Evolutionary conservation across 2,797 vertebrate species (phyloP), one percentile per base, ranked within the genome.

Genomic region (Silurus aristotelis): DNA sequence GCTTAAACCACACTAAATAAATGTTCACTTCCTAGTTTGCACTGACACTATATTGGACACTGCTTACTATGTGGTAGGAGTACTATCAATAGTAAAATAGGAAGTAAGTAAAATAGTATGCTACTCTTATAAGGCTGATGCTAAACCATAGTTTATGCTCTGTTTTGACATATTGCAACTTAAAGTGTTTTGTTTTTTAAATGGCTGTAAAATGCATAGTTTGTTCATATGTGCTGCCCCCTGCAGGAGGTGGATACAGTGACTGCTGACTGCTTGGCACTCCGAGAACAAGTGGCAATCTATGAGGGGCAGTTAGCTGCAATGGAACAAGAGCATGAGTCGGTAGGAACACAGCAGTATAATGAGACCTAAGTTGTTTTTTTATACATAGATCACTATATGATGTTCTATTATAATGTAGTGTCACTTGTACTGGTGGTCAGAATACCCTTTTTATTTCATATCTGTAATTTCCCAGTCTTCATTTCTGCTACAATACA

Each of bases 211-310:
- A 67, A 17, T 20, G 12, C 87, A 83, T 78, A 43, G 55, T 71
- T 15, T 82, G 7, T 1, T 72, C 1, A 91, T 86, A 56, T 87
- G 75, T 64, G 20, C 84, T 85, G 83, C 88, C 70, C 86, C 64
- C 85, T 90, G 79, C 91, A 95, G 95, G 94, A 91, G 63, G 94
- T 95, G 86, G 93, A 96, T 83, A 87, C 86, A 77, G 88, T 93
- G 90, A 95, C 94, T 70, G 91, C 91, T 14, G 92, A 93, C 89
- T 95, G 95, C 88, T 92, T 95, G 93, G 95, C 94, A 6, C 90
- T 95, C 89, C 93, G 92, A 92, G 94, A 95, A 81, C 95, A 94
- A 93, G 93, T 91, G 83, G 87, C 88, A 84, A 93, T 95, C 91
- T 95, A 95, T 19, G 92, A 95, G 88, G 90, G 93, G 88, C 94